phyloP scores from a whole-genome alignment of 30 jellyfish, hydroid and myxozoan species.

The Turritopsis dohrnii region DNA sequence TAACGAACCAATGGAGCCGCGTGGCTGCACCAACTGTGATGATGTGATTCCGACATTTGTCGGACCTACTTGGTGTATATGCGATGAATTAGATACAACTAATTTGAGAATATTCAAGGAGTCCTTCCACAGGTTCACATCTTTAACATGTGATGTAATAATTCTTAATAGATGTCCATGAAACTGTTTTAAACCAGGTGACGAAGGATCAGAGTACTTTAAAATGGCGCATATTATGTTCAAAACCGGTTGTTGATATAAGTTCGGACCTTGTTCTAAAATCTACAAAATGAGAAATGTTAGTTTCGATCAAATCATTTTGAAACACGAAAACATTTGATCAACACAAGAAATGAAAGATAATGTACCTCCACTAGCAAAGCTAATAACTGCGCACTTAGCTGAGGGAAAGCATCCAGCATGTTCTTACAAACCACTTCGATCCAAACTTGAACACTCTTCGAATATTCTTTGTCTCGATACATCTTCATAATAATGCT shows the following conservation, averaged over 20 bases:
- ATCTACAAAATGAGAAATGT: constrained; percentile 39
- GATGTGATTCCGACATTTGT: constrained; percentile 59
- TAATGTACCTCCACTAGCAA: constrained; percentile 95
- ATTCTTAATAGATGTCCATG: constrained; percentile 81
- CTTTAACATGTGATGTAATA: constrained; percentile 98
- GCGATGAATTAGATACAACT: constrained; percentile 97
- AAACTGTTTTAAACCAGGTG: constrained; percentile 96
- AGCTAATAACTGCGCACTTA: constrained; percentile 92
- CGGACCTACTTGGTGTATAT: constrained; percentile 67
- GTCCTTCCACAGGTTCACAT: constrained; percentile 94
- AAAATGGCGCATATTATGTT: constrained; percentile 86
- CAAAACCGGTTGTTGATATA: constrained; percentile 89
- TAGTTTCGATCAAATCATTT: not conserved
- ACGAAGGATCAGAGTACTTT: constrained; percentile 88
- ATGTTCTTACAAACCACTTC: constrained; percentile 95
- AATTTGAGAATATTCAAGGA: constrained; percentile 81
- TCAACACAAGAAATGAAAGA: no score
- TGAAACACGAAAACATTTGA: not conserved
- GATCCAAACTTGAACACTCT: constrained; percentile 87
- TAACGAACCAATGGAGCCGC: constrained; percentile 92
- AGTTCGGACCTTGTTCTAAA: constrained; percentile 94
- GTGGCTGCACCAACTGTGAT: constrained; percentile 76
- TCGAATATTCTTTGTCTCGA: constrained; percentile 80
- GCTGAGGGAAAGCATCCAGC: constrained; percentile 89
- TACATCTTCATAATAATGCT: constrained; percentile 77